Conservation (phyloP, 2,888 invertebrate species). For the Caenorhabditis sp. region DNA sequence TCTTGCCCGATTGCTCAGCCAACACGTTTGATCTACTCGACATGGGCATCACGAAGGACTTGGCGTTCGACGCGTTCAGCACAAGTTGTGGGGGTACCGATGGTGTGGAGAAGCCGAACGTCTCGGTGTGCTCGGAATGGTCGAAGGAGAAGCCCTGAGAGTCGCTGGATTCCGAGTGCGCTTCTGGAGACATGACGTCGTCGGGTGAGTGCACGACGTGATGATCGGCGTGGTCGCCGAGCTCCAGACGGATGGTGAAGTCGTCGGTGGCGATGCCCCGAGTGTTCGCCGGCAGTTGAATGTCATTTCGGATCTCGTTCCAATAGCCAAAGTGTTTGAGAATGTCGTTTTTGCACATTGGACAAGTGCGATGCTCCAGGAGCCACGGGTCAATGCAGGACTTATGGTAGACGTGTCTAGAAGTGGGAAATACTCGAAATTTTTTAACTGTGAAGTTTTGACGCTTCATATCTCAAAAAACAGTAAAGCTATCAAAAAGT, state of each 20-base stretch:
- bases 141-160: conserved; percentile 61
- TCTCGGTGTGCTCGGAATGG: conserved; percentile 59
- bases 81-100: conserved; percentile 49
- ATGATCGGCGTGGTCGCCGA: conserved; percentile 33
- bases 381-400: conserved; percentile 97
- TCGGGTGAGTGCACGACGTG: conserved; percentile 5
- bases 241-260: conserved; percentile 38
- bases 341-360: conserved; percentile 98
- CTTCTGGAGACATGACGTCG: conserved; percentile 38
- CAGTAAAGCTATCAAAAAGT: not conserved
- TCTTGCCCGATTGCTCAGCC: not conserved
- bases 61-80: conserved; percentile 61
- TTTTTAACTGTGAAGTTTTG: no score
- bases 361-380: conserved; percentile 94
- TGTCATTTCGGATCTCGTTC: conserved; percentile 36
- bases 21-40: conserved; percentile 13
- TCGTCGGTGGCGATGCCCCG: conserved; percentile 13
- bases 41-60: conserved; percentile 63
- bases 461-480: no score
- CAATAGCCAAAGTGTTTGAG: conserved; percentile 87
- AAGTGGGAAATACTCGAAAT: no score
- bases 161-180: conserved; percentile 55
- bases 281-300: conserved; percentile 7
- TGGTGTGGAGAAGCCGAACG: conserved; percentile 38
- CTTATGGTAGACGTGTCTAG: conserved; percentile 95